A percentile compares a stretch with the other conserved stretches of the same genome.
Evolutionary conservation across 2,888 invertebrate species (phyloP).

Genomic region (Cenopis cana): DNA sequence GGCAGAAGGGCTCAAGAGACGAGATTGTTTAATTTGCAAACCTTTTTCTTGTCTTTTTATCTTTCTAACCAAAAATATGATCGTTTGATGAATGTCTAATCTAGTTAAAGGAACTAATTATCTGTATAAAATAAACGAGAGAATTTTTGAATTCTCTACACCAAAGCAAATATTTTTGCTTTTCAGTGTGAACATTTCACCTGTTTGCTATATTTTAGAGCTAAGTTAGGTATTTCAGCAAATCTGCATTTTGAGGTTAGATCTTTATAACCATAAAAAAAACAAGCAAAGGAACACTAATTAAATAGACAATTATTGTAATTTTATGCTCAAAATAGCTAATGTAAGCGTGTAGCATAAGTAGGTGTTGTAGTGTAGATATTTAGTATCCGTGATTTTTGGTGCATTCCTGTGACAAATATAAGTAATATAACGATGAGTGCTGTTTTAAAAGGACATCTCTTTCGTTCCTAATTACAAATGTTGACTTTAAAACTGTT

Average conservation of each 20-base stretch:
- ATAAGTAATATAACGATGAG: not conserved
- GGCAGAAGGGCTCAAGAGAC: not conserved
- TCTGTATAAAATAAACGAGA: no score
- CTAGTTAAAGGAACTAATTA: no score
- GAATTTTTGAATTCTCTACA: no score
- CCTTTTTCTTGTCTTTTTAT: not conserved
- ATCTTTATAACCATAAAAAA: not conserved
- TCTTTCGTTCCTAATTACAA: not conserved
- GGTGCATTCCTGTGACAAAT: conserved; percentile 33
- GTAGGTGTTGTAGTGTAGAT: conserved; percentile 34
- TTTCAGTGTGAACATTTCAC: not conserved
- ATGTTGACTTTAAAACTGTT: not conserved
- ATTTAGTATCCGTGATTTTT: conserved; percentile 39
- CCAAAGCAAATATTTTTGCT: no score
- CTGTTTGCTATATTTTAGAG: not conserved
- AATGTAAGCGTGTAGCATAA: conserved; percentile 12
- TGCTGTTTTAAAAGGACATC: not conserved
- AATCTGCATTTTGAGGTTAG: not conserved
- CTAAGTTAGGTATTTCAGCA: not conserved
- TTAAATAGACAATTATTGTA: conserved; percentile 24
- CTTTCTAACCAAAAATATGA: not conserved
- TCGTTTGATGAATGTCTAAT: not conserved
- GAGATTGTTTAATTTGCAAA: not conserved
- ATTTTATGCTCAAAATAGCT: conserved; percentile 40
- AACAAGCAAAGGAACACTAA: not conserved